Evolutionary conservation across 2,113 vertebrate genomes (phyloP), one percentile per base, ranked within the genome.

Genomic region (Anseranas semipalmata): DNA sequence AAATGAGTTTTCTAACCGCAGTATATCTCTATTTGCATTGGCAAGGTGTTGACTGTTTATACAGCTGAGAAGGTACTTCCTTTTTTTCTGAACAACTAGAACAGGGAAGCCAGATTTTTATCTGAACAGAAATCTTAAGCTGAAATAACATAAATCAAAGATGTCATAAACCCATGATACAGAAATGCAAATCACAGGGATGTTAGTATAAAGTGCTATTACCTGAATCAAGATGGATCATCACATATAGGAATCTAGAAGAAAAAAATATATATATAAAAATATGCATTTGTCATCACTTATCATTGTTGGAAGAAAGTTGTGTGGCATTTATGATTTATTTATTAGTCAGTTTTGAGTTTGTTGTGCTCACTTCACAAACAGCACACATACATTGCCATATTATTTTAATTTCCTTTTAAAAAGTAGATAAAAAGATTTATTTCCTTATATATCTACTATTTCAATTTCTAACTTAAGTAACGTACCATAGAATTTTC

Each of bases 381-480:
- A 39, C 56, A 92, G 60, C 20, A 52, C n/a, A 79, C 1, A 1
- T 70, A 35, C 85, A 30, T 60, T 77, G 15, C 14, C 16, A 27
- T 89, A 60, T 79, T 87, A 76, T 81, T 96, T 96, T 89, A 85
- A 86, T 96, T 96, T 94, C 27, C 30, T 81, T 81, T 67, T 81
- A 92, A 79, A 85, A 71, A 72, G 32, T 53, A 80, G 58, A 93
- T 85, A 48, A 91, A 93, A 87, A 43, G 1, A 63, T 86, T 81
- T 52, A 1, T 89, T 89, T 80, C 21, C 32, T 63, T 70, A 20
- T 71, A 33, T 41, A 27, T 77, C 14, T 96, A 46, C 32, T 75
- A 35, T 91, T 94, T 86, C 41, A 88, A 73, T 35, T 45, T 95
- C 45, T 80, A 80, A 74, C 32, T 89, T 91, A 83, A 88, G 10